Base-by-base conservation (phyloP, 2,113 vertebrate genomes). In the Zootoca vivipara region DNA sequence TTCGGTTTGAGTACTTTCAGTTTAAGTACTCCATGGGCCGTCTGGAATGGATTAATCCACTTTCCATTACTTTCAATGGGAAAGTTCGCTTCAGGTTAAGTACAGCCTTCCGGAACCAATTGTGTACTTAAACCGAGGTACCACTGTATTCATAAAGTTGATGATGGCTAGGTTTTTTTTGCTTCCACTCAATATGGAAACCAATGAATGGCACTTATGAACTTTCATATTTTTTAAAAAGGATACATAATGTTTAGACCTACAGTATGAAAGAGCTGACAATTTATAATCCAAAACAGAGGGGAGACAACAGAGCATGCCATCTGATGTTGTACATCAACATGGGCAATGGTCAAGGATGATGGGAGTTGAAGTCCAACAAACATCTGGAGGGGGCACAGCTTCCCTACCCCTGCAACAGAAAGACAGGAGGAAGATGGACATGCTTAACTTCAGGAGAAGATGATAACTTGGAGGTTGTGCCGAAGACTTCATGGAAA, bases 121-220 rank as follows among this genome's bases (percentile, higher is more conserved):
- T n/a, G n/a, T n/a, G n/a, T n/a, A n/a, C n/a, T n/a, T n/a, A n/a
- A n/a, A n/a, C n/a, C n/a, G n/a, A n/a, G n/a, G n/a, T n/a, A n/a
- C n/a, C n/a, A n/a, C n/a, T n/a, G n/a, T n/a, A 84, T 84, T 72
- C 65, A 35, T 89, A 81, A 20, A 24, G 3, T 46, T 82, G 46
- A 24, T 64, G 15, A 56, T 64, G 20, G n/a, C 88, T 56, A 70
- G 24, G n/a, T n/a, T 38, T 90, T 46, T 72, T 88, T 78, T 78
- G 33, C 18, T 72, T 30, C 62, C 85, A 52, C 46, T 62, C 0
- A 69, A 7, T 56, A 69, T 89, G 92, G 73, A 89, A 93, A 69
- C 35, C 79, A 83, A 64, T 89, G 2, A 91, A 86, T 73, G 74
- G 79, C 1, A 85, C 73, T 4, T 85, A 79, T 78, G 93, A 83